Evolutionary conservation across 1,140 invertebrate species (phyloP), one percentile per base, ranked within the genome.

Genomic region (Ceratina calcarata): DNA sequence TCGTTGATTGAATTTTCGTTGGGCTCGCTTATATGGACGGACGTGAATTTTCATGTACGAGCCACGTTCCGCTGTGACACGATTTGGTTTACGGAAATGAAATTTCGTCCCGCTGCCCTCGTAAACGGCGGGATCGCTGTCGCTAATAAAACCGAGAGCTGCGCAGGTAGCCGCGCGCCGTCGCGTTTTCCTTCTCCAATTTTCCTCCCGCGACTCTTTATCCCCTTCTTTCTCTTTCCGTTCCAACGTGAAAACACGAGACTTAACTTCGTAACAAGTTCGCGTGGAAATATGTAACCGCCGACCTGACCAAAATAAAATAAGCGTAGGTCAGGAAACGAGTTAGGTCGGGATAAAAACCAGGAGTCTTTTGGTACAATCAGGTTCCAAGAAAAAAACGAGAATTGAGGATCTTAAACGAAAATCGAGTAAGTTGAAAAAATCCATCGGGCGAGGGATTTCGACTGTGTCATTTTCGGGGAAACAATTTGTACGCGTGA

Each of bases 81-180:
- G 24, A 62, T 32, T 20, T 45, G 3, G n/a, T 16, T 3, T 2
- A 27, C 6, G 53, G 67, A 20, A 60, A 71, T 45, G 32, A 71
- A 71, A 60, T 45, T 71, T 27, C 32, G 16, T 15, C 22, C n/a
- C n/a, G 18, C 12, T 37, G 51, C 32, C 67, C 68, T 7, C 27
- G 55, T 71, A 45, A 71, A 60, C 32, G n/a, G 6, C 27, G 22
- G 49, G 51, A 73, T 45, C 37, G 37, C 58, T 18, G 22, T 49
- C 67, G 53, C 16, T 65, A 67, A 78, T 81, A 81, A 81, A 81
- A 51, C 45, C 61, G 27, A 60, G 69, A 60, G 37, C 13, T 12
- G 7, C 53, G 74, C 18, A 16, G 55, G n/a, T n/a, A n/a, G n/a
- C n/a, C n/a, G 24, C 3, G 16, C 18, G 0, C 64, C 24, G 1